Evolutionary conservation across 53 echinoderm and acorn worm species (phyloP), one percentile per base, ranked within the genome.

Genomic region (Paracentrotus lividus): DNA sequence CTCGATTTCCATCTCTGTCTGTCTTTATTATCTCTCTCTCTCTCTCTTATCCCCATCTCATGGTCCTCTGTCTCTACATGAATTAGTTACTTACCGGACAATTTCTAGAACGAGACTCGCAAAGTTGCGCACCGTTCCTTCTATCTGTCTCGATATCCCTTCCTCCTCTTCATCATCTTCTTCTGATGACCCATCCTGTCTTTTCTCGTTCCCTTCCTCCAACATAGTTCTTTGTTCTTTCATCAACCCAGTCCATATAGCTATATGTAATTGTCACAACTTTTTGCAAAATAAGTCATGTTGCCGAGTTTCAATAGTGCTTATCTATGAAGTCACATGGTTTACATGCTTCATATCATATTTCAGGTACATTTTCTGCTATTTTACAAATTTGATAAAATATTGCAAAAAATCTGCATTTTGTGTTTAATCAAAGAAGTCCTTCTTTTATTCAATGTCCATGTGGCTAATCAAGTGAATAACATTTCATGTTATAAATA

Each of bases 61-160:
- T 58, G 15, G 18, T 20, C 58, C n/a, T 12, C 7, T 81, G 31
- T n/a, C 23, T n/a, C 87, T 33, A 61, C 66, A 47, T 49, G 49
- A 45, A 81, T 47, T 26, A 7, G 27, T 81, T 81, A 72, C 69
- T 92, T 38, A 92, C 92, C 92, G 77, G 8, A 92, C 81, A 34
- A 92, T 92, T 61, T 92, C 92, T 2, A 92, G 59, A 58, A 92
- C 24, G 29, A 92, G 77, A 61, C 24, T 78, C 26, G 78, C 92
- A 92, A 92, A 92, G 43, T 92, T 57, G 81, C 92, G 92, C 15
- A 92, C 92, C 53, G 92, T 92, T 81, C 92, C 92, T 29, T 23
- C 6, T 33, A 92, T 92, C 61, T 92, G 81, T 42, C 77, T 77
- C 12, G 42, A 42, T 42, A 51, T 16, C 21, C 38, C 81, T 2